These are phyloP conservation scores for Megaceryle alcyon DNA, from an alignment of 2,797 vertebrate species.

Conservation along the genomic window DNA sequence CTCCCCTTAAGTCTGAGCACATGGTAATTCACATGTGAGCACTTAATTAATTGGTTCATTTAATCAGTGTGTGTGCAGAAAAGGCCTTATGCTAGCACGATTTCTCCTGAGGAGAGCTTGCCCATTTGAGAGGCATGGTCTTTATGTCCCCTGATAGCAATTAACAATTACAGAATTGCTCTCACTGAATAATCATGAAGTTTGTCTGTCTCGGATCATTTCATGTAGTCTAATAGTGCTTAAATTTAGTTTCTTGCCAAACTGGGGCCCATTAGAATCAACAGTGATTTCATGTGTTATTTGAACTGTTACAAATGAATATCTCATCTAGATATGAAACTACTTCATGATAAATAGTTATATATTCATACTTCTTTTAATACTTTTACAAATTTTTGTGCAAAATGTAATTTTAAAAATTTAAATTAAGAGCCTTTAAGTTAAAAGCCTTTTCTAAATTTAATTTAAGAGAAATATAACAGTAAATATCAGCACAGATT, in stretches of 20 bases:
- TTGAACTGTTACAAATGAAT: background rate
- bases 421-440: background rate
- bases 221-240: slow-evolving; percentile 17
- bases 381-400: background rate
- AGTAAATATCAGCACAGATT: background rate
- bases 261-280: background rate
- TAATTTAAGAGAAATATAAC: background rate
- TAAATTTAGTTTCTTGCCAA: slow-evolving; percentile 63
- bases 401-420: background rate
- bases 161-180: slow-evolving; percentile 46
- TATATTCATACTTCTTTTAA: background rate
- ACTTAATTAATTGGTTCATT: slow-evolving; percentile 67
- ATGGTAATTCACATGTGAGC: slow-evolving; percentile 51
- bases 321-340: background rate
- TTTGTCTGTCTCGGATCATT: slow-evolving; percentile 50
- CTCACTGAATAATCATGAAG: slow-evolving; percentile 59
- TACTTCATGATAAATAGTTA: background rate
- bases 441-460: background rate
- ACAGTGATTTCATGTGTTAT: slow-evolving; percentile 25
- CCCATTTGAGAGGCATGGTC: slow-evolving; percentile 55
- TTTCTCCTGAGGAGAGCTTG: slow-evolving; percentile 43
- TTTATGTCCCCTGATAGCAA: slow-evolving; percentile 46
- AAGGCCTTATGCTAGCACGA: slow-evolving; percentile 53
- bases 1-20: slow-evolving; percentile 21
- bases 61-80: slow-evolving; percentile 48